Conservation (phyloP, 1,140 invertebrate species). For the Aricia agestis region DNA sequence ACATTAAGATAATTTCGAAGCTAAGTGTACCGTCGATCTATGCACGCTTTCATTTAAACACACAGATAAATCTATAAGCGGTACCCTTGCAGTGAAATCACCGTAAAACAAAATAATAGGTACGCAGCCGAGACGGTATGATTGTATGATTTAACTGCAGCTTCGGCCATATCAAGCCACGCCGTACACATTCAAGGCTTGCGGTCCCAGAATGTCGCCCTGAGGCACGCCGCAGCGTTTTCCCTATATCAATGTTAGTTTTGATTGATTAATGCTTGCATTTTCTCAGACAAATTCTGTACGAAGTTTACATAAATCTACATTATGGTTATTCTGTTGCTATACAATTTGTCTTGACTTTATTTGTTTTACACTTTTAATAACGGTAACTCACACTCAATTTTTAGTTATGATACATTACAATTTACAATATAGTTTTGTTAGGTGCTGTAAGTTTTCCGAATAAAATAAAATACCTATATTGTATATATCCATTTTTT, state of each 20-base stretch:
- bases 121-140: slow-evolving; percentile 1
- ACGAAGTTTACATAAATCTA: neutral
- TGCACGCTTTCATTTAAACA: slow-evolving; percentile 1
- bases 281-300: neutral
- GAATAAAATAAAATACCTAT: too few species aligned
- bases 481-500: too few species aligned
- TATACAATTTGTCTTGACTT: neutral
- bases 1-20: neutral
- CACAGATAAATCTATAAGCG: slow-evolving; percentile 12
- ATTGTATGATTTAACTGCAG: slow-evolving; percentile 10
- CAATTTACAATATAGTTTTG: too few species aligned
- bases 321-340: neutral
- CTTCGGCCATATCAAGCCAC: neutral
- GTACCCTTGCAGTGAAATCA: neutral
- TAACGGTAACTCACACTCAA: too few species aligned
- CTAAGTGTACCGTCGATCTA: neutral
- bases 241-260: slow-evolving; percentile 16
- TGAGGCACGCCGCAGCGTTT: neutral
- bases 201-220: slow-evolving; percentile 2
- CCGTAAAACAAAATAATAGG: slow-evolving; percentile 1
- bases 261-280: slow-evolving; percentile 10
- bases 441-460: too few species aligned
- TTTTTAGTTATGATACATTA: too few species aligned
- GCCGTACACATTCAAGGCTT: slow-evolving; percentile 8
- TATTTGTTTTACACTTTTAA: neutral